phyloP scores from a whole-genome alignment of 1,140 invertebrate species.

The Tetranychus urticae region DNA sequence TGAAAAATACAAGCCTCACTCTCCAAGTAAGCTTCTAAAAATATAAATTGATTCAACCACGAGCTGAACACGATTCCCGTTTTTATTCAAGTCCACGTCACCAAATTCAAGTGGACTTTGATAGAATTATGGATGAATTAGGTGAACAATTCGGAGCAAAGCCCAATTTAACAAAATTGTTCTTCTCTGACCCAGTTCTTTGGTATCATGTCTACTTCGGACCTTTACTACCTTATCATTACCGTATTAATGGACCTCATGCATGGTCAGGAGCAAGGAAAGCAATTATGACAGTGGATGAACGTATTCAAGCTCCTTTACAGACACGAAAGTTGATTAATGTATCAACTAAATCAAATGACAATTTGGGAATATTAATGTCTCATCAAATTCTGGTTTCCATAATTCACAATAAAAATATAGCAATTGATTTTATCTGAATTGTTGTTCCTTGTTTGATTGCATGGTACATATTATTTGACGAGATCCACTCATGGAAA shows the following conservation, averaged over 20 bases:
- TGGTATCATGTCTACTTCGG: conserved; percentile 18
- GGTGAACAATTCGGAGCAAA: conserved; percentile 17
- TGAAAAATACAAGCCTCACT: no score
- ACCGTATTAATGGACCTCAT: conserved; percentile 20
- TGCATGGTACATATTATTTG: no score
- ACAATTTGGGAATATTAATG: no score
- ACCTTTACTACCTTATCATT: conserved; percentile 22
- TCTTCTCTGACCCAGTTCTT: conserved; percentile 18
- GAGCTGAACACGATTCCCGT: conserved; percentile 14
- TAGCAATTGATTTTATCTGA: no score
- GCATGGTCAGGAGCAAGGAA: conserved; percentile 21
- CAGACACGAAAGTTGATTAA: conserved; percentile 5
- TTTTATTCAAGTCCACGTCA: conserved; percentile 20
- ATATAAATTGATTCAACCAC: conserved; percentile 19
- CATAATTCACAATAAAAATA: no score
- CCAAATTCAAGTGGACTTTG: conserved; percentile 23
- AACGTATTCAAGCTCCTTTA: conserved; percentile 12
- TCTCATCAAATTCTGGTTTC: no score
- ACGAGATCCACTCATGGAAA: no score
- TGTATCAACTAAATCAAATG: neutral
- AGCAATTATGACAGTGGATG: conserved; percentile 16
- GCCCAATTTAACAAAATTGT: conserved; percentile 17
- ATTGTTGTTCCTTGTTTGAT: no score
- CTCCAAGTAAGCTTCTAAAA: conserved; percentile 12
- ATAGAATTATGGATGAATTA: conserved; percentile 19